Percentiles rank a stretch among this genome's conserved stretches.
Evolutionary conservation across 2,888 invertebrate species (phyloP).

Genomic region (Gymnosoma rotundatum): DNA sequence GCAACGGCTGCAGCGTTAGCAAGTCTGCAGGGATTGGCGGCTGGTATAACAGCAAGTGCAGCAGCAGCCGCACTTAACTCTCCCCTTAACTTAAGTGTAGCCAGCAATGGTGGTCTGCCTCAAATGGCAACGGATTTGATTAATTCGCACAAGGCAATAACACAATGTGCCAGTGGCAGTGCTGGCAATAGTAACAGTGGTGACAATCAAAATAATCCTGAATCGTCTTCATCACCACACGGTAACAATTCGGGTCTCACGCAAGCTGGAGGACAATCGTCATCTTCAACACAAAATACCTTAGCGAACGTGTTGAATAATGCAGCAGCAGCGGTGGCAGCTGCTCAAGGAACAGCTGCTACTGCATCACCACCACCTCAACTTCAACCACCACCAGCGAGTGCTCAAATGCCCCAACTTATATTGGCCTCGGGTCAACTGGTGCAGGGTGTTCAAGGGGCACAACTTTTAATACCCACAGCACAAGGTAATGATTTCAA

Average conservation of each 20-base stretch:
- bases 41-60: conserved; percentile 78
- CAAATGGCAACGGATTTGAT: conserved; percentile 56
- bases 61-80: conserved; percentile 88
- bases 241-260: conserved; percentile 48
- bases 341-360: conserved; percentile 77
- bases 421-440: conserved; percentile 95
- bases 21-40: conserved; percentile 85
- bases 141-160: conserved; percentile 73
- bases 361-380: conserved; percentile 82
- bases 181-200: conserved; percentile 65
- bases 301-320: conserved; percentile 78
- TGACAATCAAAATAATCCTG: conserved; percentile 62
- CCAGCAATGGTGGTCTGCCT: conserved; percentile 77
- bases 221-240: conserved; percentile 62
- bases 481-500: conserved; percentile 88
- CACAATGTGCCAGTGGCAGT: conserved; percentile 69
- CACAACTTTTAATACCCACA: conserved; percentile 96
- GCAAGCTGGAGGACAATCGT: conserved; percentile 63
- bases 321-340: conserved; percentile 73
- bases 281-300: conserved; percentile 72
- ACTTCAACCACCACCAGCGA: conserved; percentile 78
- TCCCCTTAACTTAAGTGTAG: conserved; percentile 92
- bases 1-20: conserved; percentile 85
- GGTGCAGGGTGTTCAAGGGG: conserved; percentile 95
- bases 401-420: conserved; percentile 90